Conservation (phyloP, 1,140 invertebrate species). For the Magallana angulata region DNA sequence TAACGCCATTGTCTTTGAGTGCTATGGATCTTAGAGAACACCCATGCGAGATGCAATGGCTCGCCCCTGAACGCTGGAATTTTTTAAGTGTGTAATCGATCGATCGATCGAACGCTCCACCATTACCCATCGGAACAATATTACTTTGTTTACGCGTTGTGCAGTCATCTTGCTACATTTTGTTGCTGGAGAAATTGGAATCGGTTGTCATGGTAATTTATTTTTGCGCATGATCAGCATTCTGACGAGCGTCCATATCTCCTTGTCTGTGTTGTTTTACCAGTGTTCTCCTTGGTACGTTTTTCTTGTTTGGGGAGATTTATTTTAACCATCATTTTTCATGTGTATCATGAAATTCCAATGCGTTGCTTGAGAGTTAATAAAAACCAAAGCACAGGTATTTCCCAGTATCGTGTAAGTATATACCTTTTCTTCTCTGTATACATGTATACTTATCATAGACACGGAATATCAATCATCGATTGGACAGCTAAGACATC, state of each 20-base stretch:
- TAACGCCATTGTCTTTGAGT: too few species aligned
- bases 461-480: too few species aligned
- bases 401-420: too few species aligned
- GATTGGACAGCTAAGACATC: too few species aligned
- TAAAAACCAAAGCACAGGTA: not conserved
- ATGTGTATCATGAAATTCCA: constrained; percentile 5
- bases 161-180: constrained; percentile 23
- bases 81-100: constrained; percentile 28
- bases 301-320: not conserved
- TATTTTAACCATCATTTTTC: not conserved
- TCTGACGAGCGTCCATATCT: not conserved
- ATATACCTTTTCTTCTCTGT: too few species aligned
- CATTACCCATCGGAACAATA: constrained; percentile 30
- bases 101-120: not conserved
- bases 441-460: too few species aligned
- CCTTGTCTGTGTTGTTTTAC: not conserved
- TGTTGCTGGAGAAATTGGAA: constrained; percentile 35
- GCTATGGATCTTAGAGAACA: too few species aligned
- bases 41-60: too few species aligned
- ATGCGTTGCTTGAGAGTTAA: not conserved
- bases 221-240: constrained; percentile 22
- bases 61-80: not conserved
- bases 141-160: constrained; percentile 28
- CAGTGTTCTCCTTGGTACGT: not conserved
- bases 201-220: constrained; percentile 30